These are phyloP conservation scores for Sympetrum striolatum DNA, from an alignment of 2,888 invertebrate genomes.

Conservation along the genomic window DNA sequence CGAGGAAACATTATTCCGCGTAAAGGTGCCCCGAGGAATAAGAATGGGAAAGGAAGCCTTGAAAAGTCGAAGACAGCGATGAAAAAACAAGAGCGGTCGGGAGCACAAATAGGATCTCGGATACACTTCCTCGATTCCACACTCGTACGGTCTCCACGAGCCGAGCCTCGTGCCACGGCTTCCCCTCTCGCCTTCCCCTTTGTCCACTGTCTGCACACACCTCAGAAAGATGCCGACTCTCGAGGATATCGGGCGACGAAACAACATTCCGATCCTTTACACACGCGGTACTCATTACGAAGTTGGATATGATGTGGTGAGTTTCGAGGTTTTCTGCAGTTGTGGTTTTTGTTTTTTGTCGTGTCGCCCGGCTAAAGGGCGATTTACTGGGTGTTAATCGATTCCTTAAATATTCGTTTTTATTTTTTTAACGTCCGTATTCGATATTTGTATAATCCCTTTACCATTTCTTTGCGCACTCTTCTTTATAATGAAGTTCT, in stretches of 20 bases:
- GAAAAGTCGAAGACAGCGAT: background rate
- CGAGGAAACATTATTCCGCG: background rate
- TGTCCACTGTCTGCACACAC: background rate
- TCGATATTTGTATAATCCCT: too few relatives aligned
- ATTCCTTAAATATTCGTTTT: too few relatives aligned
- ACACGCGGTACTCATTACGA: slow-evolving; percentile 84
- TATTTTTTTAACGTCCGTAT: too few relatives aligned
- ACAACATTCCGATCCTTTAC: slow-evolving; percentile 78
- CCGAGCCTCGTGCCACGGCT: slow-evolving; percentile 11
- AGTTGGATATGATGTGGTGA: slow-evolving; percentile 85
- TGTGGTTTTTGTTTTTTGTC: background rate
- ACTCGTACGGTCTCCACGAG: slow-evolving; percentile 6
- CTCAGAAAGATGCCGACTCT: slow-evolving; percentile 52
- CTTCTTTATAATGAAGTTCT: too few relatives aligned
- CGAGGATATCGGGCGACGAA: slow-evolving; percentile 62
- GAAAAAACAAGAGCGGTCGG: background rate
- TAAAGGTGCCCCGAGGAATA: background rate
- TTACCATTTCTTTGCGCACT: too few relatives aligned
- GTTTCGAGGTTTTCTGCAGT: slow-evolving; percentile 54
- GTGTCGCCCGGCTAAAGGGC: too few relatives aligned
- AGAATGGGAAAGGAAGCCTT: background rate
- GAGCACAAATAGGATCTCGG: background rate
- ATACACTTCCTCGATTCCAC: background rate
- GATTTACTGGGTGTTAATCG: too few relatives aligned
- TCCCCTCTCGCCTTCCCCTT: background rate